phyloP scores from a whole-genome alignment of 2,113 vertebrate species.

The Hiodon tergisus region DNA sequence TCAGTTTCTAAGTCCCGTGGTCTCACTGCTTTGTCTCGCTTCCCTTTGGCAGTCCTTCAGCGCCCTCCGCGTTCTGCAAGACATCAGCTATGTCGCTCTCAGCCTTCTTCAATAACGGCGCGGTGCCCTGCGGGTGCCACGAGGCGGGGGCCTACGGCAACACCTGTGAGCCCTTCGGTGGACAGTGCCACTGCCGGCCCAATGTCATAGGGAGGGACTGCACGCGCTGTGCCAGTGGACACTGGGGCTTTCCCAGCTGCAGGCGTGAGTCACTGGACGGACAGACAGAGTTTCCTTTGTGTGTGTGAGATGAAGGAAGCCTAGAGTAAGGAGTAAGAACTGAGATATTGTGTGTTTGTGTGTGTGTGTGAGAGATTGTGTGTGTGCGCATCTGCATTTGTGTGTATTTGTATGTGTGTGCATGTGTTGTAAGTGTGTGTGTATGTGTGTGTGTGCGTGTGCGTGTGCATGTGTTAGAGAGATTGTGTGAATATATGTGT shows the following conservation, averaged over 20 bases:
- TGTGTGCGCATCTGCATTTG: background rate
- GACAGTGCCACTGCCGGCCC: constrained; percentile 80
- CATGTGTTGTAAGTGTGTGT: constrained; percentile 51
- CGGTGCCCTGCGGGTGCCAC: constrained; percentile 78
- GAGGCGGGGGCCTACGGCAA: constrained; percentile 73
- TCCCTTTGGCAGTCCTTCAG: constrained; percentile 58
- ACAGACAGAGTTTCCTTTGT: background rate
- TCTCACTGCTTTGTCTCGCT: background rate
- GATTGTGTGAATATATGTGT: constrained; percentile 52
- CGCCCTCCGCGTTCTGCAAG: constrained; percentile 72
- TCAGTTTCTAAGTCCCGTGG: too few species aligned
- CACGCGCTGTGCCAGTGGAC: constrained; percentile 85
- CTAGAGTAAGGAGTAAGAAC: background rate
- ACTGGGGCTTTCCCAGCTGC: constrained; percentile 93
- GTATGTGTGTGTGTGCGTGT: background rate
- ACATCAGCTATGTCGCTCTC: constrained; percentile 77
- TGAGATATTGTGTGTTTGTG: background rate
- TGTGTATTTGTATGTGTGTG: background rate
- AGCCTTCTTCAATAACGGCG: constrained; percentile 89
- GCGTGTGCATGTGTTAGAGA: background rate
- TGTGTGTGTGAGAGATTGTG: background rate
- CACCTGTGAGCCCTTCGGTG: constrained; percentile 77
- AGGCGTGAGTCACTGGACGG: constrained; percentile 71
- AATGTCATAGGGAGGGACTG: constrained; percentile 90
- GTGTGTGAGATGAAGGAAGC: background rate